These are phyloP conservation scores for Philereme vetulata DNA, from an alignment of 2,888 invertebrate genomes.

Conservation along the genomic window DNA sequence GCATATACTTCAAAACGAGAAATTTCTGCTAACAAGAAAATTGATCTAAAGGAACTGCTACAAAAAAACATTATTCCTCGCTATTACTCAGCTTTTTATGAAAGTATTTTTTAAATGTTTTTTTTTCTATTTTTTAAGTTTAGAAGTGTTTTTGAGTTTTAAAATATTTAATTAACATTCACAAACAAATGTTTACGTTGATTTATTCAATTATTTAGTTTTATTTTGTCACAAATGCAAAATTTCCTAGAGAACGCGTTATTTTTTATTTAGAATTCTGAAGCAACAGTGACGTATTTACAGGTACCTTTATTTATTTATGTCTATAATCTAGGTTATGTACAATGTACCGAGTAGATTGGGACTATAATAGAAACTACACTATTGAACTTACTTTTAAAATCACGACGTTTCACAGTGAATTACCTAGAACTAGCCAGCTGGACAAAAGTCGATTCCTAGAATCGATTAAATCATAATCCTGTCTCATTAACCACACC, in stretches of 20 bases:
- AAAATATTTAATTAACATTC: too few species aligned
- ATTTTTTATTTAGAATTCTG: constrained; percentile 21
- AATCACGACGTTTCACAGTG: constrained; percentile 8
- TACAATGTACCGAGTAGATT: constrained; percentile 9
- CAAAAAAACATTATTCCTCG: constrained; percentile 5
- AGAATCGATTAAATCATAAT: too few species aligned
- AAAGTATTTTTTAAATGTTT: constrained; percentile 15
- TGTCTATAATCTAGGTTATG: background rate
- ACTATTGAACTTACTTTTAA: constrained; percentile 10
- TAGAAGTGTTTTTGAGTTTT: too few species aligned
- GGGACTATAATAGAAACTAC: constrained; percentile 7
- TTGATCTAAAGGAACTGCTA: constrained; percentile 13
- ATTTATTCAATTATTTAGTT: background rate
- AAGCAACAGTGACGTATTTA: constrained; percentile 26
- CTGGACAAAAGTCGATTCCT: too few species aligned
- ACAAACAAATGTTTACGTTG: too few species aligned
- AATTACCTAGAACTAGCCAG: too few species aligned
- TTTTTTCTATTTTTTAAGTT: background rate
- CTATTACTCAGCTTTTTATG: constrained; percentile 10
- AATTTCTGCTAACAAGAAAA: constrained; percentile 14
- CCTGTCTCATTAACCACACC: too few species aligned
- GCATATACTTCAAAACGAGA: constrained; percentile 22
- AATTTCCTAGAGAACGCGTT: constrained; percentile 12
- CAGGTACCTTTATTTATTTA: constrained; percentile 14
- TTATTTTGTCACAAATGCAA: constrained; percentile 24